These are phyloP conservation scores for Diplodus puntazzo DNA, from an alignment of 2,797 vertebrate species.

Conservation along the genomic window DNA sequence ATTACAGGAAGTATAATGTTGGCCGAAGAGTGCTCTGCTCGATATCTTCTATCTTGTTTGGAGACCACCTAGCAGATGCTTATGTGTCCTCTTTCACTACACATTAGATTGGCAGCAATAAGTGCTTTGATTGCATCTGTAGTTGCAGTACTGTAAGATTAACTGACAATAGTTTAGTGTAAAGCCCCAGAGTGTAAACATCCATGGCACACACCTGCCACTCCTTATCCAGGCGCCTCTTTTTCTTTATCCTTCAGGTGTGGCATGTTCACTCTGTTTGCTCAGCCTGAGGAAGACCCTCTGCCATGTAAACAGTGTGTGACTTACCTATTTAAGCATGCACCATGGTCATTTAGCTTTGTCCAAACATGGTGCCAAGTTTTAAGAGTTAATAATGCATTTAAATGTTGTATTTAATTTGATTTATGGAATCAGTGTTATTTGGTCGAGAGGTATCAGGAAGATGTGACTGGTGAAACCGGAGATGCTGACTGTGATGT, in stretches of 20 bases:
- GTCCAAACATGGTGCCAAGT: neutral
- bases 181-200: neutral
- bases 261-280: constrained; percentile 8
- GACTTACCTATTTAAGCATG: constrained; percentile 7
- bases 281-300: constrained; percentile 29
- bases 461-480: constrained; percentile 21
- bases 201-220: constrained; percentile 3
- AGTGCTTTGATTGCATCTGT: neutral
- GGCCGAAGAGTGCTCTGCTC: neutral
- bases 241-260: constrained; percentile 34
- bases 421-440: neutral
- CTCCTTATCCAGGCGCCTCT: neutral
- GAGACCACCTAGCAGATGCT: neutral
- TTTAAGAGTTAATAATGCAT: neutral
- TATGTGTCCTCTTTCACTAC: neutral
- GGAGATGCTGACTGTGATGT: constrained; percentile 11
- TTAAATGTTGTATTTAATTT: neutral
- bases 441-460: neutral
- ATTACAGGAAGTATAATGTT: neutral
- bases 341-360: neutral
- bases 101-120: neutral
- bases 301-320: neutral
- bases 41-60: neutral
- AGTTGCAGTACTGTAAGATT: neutral
- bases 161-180: neutral